These are phyloP conservation scores for Phoxinus phoxinus DNA, from an alignment of 2,113 vertebrate species.

Conservation along the genomic window DNA sequence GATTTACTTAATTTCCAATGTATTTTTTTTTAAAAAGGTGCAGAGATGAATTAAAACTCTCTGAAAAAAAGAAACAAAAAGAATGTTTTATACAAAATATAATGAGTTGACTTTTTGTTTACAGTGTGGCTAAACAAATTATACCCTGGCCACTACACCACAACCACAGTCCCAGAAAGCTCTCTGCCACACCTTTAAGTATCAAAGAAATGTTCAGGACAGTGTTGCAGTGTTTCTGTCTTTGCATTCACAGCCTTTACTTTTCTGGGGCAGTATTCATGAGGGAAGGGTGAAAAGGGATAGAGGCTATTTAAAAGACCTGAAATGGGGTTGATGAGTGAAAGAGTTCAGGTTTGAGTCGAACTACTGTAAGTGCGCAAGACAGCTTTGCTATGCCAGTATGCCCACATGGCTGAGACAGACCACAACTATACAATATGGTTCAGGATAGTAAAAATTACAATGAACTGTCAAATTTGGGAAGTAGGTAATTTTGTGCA, in stretches of 20 bases:
- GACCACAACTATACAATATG: background rate
- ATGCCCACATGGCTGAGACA: no score
- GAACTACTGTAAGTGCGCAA: background rate
- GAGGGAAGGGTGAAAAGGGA: conserved; percentile 42
- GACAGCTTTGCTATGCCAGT: no score
- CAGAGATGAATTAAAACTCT: background rate
- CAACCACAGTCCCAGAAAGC: background rate
- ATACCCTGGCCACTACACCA: background rate
- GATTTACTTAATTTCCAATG: no score
- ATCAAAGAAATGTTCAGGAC: background rate
- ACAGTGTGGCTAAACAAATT: background rate
- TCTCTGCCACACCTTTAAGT: background rate
- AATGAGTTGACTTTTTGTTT: no score
- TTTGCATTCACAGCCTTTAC: conserved; percentile 4
- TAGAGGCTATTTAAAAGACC: conserved; percentile 37
- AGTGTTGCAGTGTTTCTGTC: background rate
- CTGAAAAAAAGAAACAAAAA: background rate
- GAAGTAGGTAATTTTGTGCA: background rate
- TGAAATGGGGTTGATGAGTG: conserved; percentile 26
- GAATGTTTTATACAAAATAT: no score
- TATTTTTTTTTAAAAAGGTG: no score
- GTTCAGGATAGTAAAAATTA: background rate
- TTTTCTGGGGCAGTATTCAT: conserved; percentile 46
- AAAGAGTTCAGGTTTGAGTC: conserved; percentile 25
- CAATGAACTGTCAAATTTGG: no score